Percentiles rank a stretch among this genome's conserved stretches.
These are phyloP conservation scores for Ianthella basta DNA, from an alignment of 37 sponge, comb jelly and placozoan genomes.

Conservation along the genomic window DNA sequence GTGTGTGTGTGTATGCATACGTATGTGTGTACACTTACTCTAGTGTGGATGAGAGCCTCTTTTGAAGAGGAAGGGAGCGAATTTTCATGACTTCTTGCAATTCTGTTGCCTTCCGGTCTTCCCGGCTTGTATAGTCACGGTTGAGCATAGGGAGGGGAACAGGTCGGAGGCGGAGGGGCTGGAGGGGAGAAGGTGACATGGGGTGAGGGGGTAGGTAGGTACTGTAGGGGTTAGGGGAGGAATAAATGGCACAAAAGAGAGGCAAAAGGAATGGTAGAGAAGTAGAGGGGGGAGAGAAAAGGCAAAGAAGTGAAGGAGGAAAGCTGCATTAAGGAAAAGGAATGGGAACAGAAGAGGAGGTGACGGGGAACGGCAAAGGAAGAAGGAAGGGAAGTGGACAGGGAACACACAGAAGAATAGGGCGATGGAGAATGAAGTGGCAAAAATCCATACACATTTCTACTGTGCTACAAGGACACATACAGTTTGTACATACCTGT, in stretches of 20 bases:
- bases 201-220: not conserved
- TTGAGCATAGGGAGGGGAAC: not conserved
- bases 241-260: too few relatives aligned
- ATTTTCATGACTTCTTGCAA: slow-evolving; percentile 69
- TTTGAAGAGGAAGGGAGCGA: slow-evolving; percentile 62
- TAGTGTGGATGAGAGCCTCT: slow-evolving; percentile 29
- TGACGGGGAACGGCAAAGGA: not conserved
- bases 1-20: not conserved
- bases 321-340: too few relatives aligned
- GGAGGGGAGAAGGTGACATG: slow-evolving; percentile 18
- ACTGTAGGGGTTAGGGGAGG: not conserved
- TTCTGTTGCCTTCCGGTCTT: slow-evolving; percentile 45
- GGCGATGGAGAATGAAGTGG: too few relatives aligned
- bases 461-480: too few relatives aligned
- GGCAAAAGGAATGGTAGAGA: too few relatives aligned
- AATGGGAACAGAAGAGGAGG: not conserved
- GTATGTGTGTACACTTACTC: not conserved
- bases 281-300: too few relatives aligned
- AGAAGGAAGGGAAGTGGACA: not conserved
- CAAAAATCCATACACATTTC: too few relatives aligned
- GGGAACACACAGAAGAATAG: not conserved
- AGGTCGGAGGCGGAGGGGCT: slow-evolving; percentile 12
- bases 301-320: too few relatives aligned
- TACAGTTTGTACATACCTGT: slow-evolving; percentile 39
- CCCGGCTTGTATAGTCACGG: slow-evolving; percentile 12